Evolutionary conservation across 1,140 invertebrate genomes (phyloP).

Genomic region (Macrocentrus cingulum): DNA sequence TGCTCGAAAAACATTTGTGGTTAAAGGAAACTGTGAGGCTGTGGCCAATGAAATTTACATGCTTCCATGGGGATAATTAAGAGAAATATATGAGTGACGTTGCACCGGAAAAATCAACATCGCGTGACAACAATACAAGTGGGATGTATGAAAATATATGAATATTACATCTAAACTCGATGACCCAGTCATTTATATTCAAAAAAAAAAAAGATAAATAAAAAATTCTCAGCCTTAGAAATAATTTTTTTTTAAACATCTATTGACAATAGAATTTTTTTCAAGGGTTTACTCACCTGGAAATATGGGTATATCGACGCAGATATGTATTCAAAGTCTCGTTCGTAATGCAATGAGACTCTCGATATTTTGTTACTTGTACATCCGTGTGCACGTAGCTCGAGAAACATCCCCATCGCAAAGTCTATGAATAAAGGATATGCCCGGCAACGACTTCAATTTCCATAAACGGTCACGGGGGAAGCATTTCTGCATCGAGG

Average conservation of each 20-base stretch:
- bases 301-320: too few species aligned
- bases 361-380: constrained; percentile 17
- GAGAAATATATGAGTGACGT: constrained; percentile 12
- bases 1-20: constrained; percentile 7
- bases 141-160: not conserved
- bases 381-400: not conserved
- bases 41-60: constrained; percentile 9
- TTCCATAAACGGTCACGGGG: constrained; percentile 31
- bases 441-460: constrained; percentile 27
- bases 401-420: constrained; percentile 2
- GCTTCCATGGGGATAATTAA: constrained; percentile 6
- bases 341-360: constrained; percentile 13
- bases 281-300: too few species aligned
- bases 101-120: constrained; percentile 17
- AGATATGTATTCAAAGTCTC: constrained; percentile 5
- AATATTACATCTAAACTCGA: too few species aligned
- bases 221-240: too few species aligned
- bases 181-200: not conserved
- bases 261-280: too few species aligned
- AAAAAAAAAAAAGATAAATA: not conserved
- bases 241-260: too few species aligned
- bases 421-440: constrained; percentile 31
- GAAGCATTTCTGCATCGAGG: constrained; percentile 14
- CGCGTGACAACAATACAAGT: constrained; percentile 1
- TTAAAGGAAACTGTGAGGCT: constrained; percentile 11